A percentile compares a stretch with the other conserved stretches of the same genome.
These are phyloP conservation scores for Gymnodraco acuticeps DNA, from an alignment of 2,797 vertebrate genomes.

Conservation along the genomic window DNA sequence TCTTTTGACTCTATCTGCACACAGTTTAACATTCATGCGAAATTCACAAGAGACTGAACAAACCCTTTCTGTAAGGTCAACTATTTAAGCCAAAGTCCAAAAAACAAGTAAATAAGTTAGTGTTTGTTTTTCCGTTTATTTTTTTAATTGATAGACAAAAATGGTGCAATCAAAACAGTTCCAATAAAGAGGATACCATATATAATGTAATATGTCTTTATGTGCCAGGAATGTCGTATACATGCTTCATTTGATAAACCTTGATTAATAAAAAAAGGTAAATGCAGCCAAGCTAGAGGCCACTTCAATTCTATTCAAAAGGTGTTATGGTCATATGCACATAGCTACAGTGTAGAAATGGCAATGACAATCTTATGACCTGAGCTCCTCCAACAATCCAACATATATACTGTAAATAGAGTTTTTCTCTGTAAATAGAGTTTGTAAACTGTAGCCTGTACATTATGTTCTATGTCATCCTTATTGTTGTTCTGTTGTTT, in stretches of 20 bases:
- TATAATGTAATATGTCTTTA: background rate
- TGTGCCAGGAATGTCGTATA: background rate
- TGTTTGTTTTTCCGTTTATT: background rate
- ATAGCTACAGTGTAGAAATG: too few species aligned
- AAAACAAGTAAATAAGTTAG: background rate
- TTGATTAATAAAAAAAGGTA: background rate
- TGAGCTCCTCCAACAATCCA: too few species aligned
- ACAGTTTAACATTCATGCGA: background rate
- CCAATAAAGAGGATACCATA: background rate
- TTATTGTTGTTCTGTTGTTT: too few species aligned
- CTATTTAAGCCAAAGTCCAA: background rate
- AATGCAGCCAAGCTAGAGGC: background rate
- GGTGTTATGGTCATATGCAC: too few species aligned
- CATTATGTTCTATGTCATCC: too few species aligned
- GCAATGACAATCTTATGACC: too few species aligned
- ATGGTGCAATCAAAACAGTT: background rate
- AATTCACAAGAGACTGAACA: background rate
- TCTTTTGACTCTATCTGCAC: background rate
- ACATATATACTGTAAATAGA: too few species aligned
- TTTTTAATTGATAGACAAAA: background rate
- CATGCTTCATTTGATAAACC: background rate
- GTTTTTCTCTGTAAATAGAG: too few species aligned
- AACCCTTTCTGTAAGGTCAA: background rate
- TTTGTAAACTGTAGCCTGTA: too few species aligned
- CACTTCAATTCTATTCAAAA: background rate